These are phyloP conservation scores for Pygoscelis antarcticus DNA, from an alignment of 2,113 vertebrate species.

Conservation along the genomic window DNA sequence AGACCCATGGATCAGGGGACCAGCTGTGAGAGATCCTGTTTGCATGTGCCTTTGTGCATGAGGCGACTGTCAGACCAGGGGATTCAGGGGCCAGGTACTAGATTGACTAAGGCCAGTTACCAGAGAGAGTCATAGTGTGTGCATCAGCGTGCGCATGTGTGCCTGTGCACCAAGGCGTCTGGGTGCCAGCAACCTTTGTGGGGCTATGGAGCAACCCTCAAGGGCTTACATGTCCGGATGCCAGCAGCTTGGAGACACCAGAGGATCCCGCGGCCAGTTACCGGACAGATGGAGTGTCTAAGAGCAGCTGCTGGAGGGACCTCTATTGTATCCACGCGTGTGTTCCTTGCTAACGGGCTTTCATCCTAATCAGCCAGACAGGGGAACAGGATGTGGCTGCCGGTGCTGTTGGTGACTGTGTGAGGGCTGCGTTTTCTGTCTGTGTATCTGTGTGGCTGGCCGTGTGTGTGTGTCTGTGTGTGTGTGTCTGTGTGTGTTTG, in stretches of 20 bases:
- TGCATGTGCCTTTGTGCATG: not conserved
- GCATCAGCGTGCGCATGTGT: fast-evolving
- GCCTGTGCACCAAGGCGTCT: not conserved
- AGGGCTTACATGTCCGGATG: not conserved
- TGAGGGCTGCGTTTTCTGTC: not conserved
- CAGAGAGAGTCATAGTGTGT: not conserved
- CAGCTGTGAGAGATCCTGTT: not conserved
- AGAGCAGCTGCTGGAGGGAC: not conserved
- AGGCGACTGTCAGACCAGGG: not conserved
- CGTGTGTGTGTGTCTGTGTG: no score
- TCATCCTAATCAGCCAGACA: not conserved
- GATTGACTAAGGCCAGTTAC: not conserved
- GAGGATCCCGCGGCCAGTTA: not conserved
- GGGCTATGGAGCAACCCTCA: fast-evolving
- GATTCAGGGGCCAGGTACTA: not conserved
- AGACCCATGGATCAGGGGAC: not conserved
- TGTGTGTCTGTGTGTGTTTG: not conserved
- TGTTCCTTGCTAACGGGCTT: not conserved
- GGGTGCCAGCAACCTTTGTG: not conserved
- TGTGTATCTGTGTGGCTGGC: not conserved
- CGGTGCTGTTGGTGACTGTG: not conserved
- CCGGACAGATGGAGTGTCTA: not conserved
- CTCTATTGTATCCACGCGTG: not conserved
- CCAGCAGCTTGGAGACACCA: not conserved
- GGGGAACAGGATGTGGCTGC: not conserved